A percentile compares a stretch with the other conserved stretches of the same genome.
These are phyloP conservation scores for Agrotis clavis DNA, from an alignment of 2,888 invertebrate species.

Conservation along the genomic window DNA sequence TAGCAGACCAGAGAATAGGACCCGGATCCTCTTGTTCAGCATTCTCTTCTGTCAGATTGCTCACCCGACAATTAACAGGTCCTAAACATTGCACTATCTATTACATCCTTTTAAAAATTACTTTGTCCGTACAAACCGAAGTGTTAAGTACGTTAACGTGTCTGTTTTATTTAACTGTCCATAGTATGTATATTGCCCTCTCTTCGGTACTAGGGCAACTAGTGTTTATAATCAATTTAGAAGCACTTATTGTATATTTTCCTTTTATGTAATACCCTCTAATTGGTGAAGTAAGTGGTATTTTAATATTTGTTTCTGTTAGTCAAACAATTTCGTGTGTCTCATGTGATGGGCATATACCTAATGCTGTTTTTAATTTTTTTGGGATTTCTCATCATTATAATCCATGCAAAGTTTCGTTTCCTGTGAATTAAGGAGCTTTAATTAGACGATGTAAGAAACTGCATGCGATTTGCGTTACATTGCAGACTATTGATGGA, in stretches of 20 bases:
- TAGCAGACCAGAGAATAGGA: too few species aligned
- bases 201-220: conserved; percentile 4
- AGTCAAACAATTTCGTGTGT: not conserved
- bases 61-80: conserved; percentile 14
- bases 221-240: conserved; percentile 10
- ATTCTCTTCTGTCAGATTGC: too few species aligned
- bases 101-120: conserved; percentile 4
- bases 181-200: conserved; percentile 33
- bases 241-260: conserved; percentile 21
- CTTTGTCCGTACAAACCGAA: conserved; percentile 6
- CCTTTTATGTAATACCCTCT: conserved; percentile 30
- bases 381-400: not conserved
- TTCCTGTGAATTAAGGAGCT: not conserved
- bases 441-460: too few species aligned
- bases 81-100: conserved; percentile 32
- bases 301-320: not conserved
- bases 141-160: conserved; percentile 47
- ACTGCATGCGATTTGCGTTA: too few species aligned
- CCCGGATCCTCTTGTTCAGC: too few species aligned
- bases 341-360: not conserved
- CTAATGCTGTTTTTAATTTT: not conserved
- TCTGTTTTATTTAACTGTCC: conserved; percentile 39
- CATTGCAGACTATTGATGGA: too few species aligned
- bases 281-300: not conserved
- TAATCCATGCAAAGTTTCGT: not conserved